A percentile compares a stretch with the other conserved stretches of the same genome.
Evolutionary conservation across 2,797 vertebrate genomes (phyloP).

Genomic region (Chaunax sp.): DNA sequence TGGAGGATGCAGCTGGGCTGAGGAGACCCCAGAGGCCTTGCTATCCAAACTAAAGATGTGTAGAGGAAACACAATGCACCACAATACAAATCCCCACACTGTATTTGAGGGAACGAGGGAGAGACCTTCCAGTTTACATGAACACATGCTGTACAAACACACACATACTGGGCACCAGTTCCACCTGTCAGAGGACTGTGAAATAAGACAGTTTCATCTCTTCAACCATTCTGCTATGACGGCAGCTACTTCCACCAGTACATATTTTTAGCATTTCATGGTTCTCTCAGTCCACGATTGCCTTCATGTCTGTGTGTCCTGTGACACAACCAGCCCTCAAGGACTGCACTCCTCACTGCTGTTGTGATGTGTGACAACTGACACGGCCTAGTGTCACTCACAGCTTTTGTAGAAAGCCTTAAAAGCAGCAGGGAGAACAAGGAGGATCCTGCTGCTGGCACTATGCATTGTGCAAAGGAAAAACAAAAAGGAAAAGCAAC

Average conservation of each 20-base stretch:
- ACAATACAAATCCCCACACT: conserved; percentile 58
- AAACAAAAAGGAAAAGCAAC: conserved; percentile 45
- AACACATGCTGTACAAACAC: conserved; percentile 36
- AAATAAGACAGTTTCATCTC: conserved; percentile 65
- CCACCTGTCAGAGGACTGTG: conserved; percentile 61
- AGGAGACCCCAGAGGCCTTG: conserved; percentile 67
- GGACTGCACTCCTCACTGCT: conserved; percentile 66
- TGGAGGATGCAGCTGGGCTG: conserved; percentile 75
- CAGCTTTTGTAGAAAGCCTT: conserved; percentile 70
- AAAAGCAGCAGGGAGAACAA: conserved; percentile 59
- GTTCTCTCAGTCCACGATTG: conserved; percentile 37
- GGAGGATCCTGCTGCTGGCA: conserved; percentile 51
- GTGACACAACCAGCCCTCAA: conserved; percentile 44
- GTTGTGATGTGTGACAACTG: conserved; percentile 79
- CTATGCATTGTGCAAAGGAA: conserved; percentile 33
- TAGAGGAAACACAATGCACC: conserved; percentile 60
- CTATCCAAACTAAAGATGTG: conserved; percentile 60
- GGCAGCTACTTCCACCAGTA: conserved; percentile 59
- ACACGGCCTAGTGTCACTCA: conserved; percentile 76
- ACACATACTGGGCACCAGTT: conserved; percentile 31
- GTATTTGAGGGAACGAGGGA: conserved; percentile 33
- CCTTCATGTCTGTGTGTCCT: conserved; percentile 65
- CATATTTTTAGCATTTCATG: conserved; percentile 65
- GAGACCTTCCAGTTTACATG: conserved; percentile 27
- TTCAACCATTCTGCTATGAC: conserved; percentile 62